Base-by-base conservation (phyloP, 1,140 invertebrate species). In the Bombus confusus region DNA sequence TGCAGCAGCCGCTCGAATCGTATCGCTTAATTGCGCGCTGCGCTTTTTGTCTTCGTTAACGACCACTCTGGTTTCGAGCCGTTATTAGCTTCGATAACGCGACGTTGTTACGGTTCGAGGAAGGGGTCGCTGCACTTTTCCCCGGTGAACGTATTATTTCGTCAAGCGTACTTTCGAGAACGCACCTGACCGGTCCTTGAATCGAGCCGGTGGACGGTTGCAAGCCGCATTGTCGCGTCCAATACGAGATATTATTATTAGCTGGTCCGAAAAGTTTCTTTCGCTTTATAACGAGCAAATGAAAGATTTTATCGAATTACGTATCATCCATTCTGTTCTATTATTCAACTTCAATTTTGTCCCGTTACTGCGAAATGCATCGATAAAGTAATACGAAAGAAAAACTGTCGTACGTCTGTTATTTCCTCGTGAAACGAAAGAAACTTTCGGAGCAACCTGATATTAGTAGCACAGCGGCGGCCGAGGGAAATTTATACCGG, bases 61-160 rank as follows among this genome's bases (percentile, higher is more conserved):
- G 81, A 62, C 74, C 81, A 77, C 62, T 69, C 74, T 22, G 25
- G 41, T 66, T 76, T 39, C 34, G 47, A 47, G 59, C 72, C 22
- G 31, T 68, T 71, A 71, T 71, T 71, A 71, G 37, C 39, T 28
- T 1, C 69, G 52, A 62, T 81, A 62, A 72, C 47, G 47, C 47
- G 47, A 52, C 80, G 59, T 47, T 52, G 47, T 72, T 15, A 57
- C 31, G 72, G 66, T 73, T 64, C 57, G 76, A 18, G 74, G 37
- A 57, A 69, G 64, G 64, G 47, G 62, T 68, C 78, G 83, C 43
- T 72, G 76, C 68, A 80, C 83, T 85, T 80, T 72, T 85, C 47
- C 34, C 76, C 47, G 77, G 66, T 66, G 57, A 59, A 71, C 59
- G 72, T 83, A 83, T 83, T 57, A 80, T 81, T 81, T 88, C 87